These are phyloP conservation scores for Calcarius lapponicus DNA, from an alignment of 2,797 vertebrate species.

Conservation along the genomic window DNA sequence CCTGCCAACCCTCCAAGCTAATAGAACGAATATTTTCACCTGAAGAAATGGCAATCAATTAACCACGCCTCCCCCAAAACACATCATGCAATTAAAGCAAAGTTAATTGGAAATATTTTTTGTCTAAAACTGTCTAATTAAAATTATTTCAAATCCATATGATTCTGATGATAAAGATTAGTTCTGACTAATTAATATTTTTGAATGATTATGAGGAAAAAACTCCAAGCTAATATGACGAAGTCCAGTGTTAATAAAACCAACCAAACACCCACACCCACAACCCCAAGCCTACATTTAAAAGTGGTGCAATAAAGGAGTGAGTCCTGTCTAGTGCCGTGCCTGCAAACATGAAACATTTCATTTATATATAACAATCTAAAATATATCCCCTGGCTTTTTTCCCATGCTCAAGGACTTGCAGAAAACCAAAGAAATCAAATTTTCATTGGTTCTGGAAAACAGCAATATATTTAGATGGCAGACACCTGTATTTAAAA, in stretches of 20 bases:
- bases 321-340: background rate
- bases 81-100: background rate
- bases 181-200: background rate
- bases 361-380: background rate
- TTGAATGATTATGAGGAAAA: background rate
- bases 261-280: background rate
- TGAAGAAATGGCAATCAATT: background rate
- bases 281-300: background rate
- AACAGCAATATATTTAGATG: background rate
- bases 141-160: background rate
- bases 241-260: background rate
- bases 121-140: background rate
- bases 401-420: background rate
- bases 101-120: background rate
- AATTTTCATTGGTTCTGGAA: background rate
- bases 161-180: background rate
- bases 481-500: background rate
- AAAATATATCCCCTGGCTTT: background rate
- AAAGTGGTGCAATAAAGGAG: background rate
- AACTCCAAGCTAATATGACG: background rate
- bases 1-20: background rate
- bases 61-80: background rate
- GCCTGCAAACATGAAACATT: background rate
- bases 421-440: background rate
- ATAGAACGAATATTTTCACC: background rate